phyloP scores from a whole-genome alignment of 2,888 invertebrate genomes.

The Oscheius sp. region DNA sequence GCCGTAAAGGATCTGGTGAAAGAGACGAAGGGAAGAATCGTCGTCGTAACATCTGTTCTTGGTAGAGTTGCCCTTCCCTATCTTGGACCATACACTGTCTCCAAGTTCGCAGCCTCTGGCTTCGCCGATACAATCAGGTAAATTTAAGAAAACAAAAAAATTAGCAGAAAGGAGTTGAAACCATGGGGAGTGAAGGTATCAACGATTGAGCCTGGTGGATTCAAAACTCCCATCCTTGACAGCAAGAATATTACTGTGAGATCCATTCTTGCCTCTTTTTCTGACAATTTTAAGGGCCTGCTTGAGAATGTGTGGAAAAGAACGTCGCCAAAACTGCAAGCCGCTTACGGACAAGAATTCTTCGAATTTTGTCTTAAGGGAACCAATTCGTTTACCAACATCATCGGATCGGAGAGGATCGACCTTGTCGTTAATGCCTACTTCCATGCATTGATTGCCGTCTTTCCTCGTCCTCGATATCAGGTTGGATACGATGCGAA shows the following conservation, averaged over 20 bases:
- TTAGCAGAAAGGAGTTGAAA: conserved; percentile 55
- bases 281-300: not conserved
- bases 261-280: not conserved
- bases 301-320: conserved; percentile 38
- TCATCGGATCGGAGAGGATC: conserved; percentile 36
- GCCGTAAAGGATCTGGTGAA: conserved; percentile 61
- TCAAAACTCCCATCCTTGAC: conserved; percentile 58
- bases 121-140: conserved; percentile 64
- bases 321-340: conserved; percentile 31
- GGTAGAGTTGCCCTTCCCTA: conserved; percentile 68
- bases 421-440: conserved; percentile 59
- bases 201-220: conserved; percentile 67
- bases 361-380: conserved; percentile 33
- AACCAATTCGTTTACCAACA: conserved; percentile 33
- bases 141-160: not conserved
- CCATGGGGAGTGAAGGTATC: conserved; percentile 62
- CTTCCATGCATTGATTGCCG: conserved; percentile 63
- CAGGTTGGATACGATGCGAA: conserved; percentile 53
- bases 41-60: conserved; percentile 71
- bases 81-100: conserved; percentile 63
- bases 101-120: conserved; percentile 65
- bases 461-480: conserved; percentile 52
- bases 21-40: conserved; percentile 70
- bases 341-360: conserved; percentile 46
- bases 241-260: conserved; percentile 36